phyloP scores from a whole-genome alignment of 2,113 vertebrate genomes.

The Chunga burmeisteri region DNA sequence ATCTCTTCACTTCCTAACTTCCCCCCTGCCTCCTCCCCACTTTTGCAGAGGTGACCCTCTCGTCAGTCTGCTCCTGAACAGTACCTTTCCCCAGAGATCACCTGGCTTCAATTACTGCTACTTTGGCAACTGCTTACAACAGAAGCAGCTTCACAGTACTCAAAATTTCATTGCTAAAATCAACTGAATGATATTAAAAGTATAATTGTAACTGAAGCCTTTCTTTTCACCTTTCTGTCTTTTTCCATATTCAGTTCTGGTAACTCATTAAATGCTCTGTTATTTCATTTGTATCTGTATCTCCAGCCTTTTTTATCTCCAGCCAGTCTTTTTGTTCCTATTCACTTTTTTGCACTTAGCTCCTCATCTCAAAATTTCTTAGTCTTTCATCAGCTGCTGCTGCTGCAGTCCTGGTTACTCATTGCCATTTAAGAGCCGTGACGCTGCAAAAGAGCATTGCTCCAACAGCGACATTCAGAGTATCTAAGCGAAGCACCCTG shows the following conservation, averaged over 20 bases:
- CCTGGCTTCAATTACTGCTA: neutral
- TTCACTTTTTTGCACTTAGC: neutral
- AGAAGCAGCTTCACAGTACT: neutral
- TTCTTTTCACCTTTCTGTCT: neutral
- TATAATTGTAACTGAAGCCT: neutral
- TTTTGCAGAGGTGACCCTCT: neutral
- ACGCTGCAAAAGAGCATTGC: neutral
- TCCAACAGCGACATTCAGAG: neutral
- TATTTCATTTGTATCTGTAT: neutral
- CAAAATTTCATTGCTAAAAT: neutral
- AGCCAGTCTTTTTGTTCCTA: neutral
- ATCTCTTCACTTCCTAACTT: neutral
- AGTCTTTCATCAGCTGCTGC: neutral
- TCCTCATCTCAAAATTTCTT: neutral
- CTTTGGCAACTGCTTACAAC: neutral
- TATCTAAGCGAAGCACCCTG: neutral
- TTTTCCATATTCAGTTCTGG: neutral
- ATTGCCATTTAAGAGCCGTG: neutral
- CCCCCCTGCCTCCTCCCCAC: neutral
- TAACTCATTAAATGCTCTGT: neutral
- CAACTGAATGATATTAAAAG: neutral
- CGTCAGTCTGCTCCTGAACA: neutral
- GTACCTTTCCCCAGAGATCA: neutral
- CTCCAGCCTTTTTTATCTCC: neutral
- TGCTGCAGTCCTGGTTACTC: neutral